These are phyloP conservation scores for Dromius quadrimaculatus DNA, from an alignment of 2,888 invertebrate genomes.

Conservation along the genomic window DNA sequence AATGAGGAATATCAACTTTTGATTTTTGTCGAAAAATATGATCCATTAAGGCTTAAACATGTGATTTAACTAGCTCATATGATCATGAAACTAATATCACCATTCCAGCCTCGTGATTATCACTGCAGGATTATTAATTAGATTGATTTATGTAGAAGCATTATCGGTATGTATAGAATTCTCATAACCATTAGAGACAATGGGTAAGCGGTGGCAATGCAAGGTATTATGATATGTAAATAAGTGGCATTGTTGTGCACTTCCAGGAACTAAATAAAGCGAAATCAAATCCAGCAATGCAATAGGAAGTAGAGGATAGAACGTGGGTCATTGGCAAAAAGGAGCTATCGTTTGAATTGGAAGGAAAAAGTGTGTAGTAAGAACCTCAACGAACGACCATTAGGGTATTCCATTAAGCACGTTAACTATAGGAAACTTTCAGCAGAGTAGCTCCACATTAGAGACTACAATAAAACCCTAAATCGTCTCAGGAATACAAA, in stretches of 20 bases:
- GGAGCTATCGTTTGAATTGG: slow-evolving; percentile 3
- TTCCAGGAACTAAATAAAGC: not conserved
- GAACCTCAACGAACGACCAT: slow-evolving; percentile 37
- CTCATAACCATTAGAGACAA: slow-evolving; percentile 3
- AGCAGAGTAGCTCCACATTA: slow-evolving; percentile 38
- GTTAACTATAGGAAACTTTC: slow-evolving; percentile 45
- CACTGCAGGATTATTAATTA: not conserved
- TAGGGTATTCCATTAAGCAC: slow-evolving; percentile 45
- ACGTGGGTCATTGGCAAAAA: slow-evolving; percentile 7
- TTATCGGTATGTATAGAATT: not conserved
- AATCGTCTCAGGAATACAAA: slow-evolving; percentile 51
- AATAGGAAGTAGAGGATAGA: slow-evolving; percentile 10
- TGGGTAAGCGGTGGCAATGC: not conserved
- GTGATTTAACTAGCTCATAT: too few species aligned
- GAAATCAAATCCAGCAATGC: slow-evolving; percentile 10
- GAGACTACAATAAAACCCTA: slow-evolving; percentile 50
- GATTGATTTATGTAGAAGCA: not conserved
- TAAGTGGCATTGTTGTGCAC: slow-evolving; percentile 13
- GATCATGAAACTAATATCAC: too few species aligned
- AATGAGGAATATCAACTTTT: too few species aligned
- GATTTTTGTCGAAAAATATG: too few species aligned
- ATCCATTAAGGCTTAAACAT: too few species aligned
- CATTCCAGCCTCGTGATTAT: not conserved
- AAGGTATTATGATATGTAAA: slow-evolving; percentile 34
- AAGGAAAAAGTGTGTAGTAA: slow-evolving; percentile 31